Conservation (phyloP, 2,797 vertebrate genomes). For the Mormyrus proboscirostris region DNA sequence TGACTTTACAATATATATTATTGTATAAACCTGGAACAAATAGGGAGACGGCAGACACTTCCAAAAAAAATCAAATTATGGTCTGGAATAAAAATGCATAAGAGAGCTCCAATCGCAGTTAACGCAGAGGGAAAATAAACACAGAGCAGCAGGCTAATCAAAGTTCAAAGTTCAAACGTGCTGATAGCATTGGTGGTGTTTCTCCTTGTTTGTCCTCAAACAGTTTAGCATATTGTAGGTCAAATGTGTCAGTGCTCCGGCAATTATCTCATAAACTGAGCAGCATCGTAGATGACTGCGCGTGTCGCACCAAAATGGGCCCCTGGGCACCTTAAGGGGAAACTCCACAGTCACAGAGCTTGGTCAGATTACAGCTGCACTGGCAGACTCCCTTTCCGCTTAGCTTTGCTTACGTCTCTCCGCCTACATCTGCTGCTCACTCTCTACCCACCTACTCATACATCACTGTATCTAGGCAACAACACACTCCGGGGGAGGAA, state of each 20-base stretch:
- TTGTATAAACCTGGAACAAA: background rate
- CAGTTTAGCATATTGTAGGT: background rate
- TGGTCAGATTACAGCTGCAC: background rate
- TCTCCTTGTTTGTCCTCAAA: background rate
- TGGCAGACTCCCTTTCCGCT: background rate
- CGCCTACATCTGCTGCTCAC: background rate
- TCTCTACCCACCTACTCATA: constrained; percentile 29
- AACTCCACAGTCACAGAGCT: background rate
- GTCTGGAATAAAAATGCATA: background rate
- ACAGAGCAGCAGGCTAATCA: too few species aligned
- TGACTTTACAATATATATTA: background rate
- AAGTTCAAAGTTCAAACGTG: background rate
- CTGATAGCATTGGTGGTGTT: background rate
- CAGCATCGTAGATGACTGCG: background rate
- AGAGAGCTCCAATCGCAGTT: too few species aligned
- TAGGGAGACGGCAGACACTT: background rate
- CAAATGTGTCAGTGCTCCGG: background rate
- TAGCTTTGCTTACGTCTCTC: background rate
- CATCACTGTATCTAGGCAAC: constrained; percentile 42
- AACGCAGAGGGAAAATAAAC: too few species aligned
- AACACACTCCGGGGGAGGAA: constrained; percentile 12
- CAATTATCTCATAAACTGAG: background rate
- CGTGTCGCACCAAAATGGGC: background rate
- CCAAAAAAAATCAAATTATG: background rate
- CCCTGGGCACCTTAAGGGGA: background rate